Percentiles rank a stretch among this genome's conserved stretches.
These are phyloP conservation scores for Agrotis segetum DNA, from an alignment of 2,888 invertebrate species.

Conservation along the genomic window DNA sequence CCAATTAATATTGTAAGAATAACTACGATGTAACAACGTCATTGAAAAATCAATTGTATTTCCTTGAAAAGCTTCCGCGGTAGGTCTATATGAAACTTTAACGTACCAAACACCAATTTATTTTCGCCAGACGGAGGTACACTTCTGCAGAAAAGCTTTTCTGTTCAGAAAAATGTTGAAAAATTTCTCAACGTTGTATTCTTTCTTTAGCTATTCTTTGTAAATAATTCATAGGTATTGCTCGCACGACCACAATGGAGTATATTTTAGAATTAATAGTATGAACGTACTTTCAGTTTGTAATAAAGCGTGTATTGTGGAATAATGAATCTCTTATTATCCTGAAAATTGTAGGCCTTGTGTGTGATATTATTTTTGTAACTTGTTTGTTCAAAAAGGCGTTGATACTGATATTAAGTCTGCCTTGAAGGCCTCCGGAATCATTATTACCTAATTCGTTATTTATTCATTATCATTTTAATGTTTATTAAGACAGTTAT, in stretches of 20 bases:
- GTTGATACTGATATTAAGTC: no score
- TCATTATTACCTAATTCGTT: background rate
- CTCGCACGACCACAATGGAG: conserved; percentile 38
- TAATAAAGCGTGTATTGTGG: conserved; percentile 4
- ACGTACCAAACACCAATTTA: conserved; percentile 55
- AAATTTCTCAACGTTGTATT: conserved; percentile 52
- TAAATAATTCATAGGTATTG: conserved; percentile 56
- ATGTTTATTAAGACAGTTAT: no score
- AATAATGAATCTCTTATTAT: conserved; percentile 15
- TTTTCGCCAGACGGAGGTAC: conserved; percentile 53
- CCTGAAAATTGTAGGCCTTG: background rate
- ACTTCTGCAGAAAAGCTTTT: conserved; percentile 56
- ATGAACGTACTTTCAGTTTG: conserved; percentile 25
- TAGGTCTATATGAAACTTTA: conserved; percentile 38
- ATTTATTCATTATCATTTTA: no score
- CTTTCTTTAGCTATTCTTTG: conserved; percentile 35
- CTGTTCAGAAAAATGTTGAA: conserved; percentile 49
- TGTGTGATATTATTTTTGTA: background rate
- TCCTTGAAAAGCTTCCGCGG: conserved; percentile 13
- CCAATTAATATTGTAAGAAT: no score
- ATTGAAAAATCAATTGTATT: conserved; percentile 29
- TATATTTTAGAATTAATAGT: conserved; percentile 50
- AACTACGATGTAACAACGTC: background rate
- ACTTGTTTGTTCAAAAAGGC: background rate
- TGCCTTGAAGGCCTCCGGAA: background rate